phyloP scores from a whole-genome alignment of 2,888 invertebrate species.

The Amphipyra tragopoginis region DNA sequence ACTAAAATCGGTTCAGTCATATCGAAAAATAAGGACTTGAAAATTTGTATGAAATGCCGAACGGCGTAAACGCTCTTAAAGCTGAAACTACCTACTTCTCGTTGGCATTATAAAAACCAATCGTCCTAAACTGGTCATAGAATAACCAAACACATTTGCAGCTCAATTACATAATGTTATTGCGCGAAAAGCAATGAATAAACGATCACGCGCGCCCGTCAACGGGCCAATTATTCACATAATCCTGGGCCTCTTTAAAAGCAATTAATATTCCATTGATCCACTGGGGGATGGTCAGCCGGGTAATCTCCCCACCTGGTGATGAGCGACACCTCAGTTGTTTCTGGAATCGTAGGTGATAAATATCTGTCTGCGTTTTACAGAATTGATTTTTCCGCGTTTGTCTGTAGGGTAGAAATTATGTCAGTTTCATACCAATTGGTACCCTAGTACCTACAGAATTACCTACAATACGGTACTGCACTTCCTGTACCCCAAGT shows the following conservation, averaged over 20 bases:
- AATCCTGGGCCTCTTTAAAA: slow-evolving; percentile 82
- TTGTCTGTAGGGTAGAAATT: too few relatives aligned
- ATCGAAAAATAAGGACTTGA: too few relatives aligned
- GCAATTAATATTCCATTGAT: slow-evolving; percentile 84
- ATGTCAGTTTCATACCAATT: too few relatives aligned
- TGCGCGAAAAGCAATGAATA: slow-evolving; percentile 56
- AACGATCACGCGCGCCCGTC: slow-evolving; percentile 65
- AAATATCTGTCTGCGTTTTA: too few relatives aligned
- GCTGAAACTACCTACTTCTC: too few relatives aligned
- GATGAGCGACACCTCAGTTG: slow-evolving; percentile 56
- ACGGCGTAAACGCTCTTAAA: too few relatives aligned
- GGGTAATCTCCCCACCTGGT: slow-evolving; percentile 58
- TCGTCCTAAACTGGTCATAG: slow-evolving; percentile 10
- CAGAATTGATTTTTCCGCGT: too few relatives aligned
- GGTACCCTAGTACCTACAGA: too few relatives aligned
- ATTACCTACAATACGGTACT: too few relatives aligned
- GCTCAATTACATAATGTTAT: slow-evolving; percentile 54
- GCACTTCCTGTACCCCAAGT: too few relatives aligned
- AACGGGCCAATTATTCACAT: slow-evolving; percentile 79
- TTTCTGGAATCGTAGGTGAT: slow-evolving; percentile 3
- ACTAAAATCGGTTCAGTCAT: too few relatives aligned
- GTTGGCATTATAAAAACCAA: not conserved
- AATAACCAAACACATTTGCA: slow-evolving; percentile 30
- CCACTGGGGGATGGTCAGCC: slow-evolving; percentile 58
- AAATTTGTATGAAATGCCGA: too few relatives aligned